Base-by-base conservation (phyloP, 2,113 vertebrate genomes). In the Leucosticte australis region DNA sequence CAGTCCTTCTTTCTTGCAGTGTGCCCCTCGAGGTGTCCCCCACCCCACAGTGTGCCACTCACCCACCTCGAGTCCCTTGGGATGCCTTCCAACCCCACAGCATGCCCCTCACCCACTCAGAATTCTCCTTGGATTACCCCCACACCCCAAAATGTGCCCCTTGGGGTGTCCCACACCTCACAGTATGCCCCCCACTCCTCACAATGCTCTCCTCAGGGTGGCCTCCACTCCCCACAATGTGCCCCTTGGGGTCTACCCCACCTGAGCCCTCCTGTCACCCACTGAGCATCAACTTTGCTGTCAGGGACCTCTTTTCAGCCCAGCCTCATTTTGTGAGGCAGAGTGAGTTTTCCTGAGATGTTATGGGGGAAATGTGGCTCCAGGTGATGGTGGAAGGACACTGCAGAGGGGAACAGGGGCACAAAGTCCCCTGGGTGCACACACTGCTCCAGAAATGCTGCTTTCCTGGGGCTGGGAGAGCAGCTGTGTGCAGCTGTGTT, bases 141-240 rank as follows among this genome's bases (percentile, higher is more conserved):
- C n/a, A 57, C n/a, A 59, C n/a, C 46, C n/a, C 56, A 59, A 16
- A 59, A 16, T 16, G 23, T 59, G n/a, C 56, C n/a, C 57, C 57
- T 59, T 26, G 2, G 23, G 10, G 22, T 59, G n/a, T 24, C 27
- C 4, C 35, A 56, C 41, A 9, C n/a, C 15, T 5, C 30, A 3
- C 21, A 71, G 1, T 28, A 15, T 82, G 35, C 19, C 37, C 37
- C 39, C 19, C n/a, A 41, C 31, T 26, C 19, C 47, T 26, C 42
- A 3, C 15, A 28, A 17, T 1, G 0, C 41, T 5, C 10, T 23
- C 49, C 22, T 56, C 3, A 7, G 19, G 19, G 24, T 50, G 30
- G 11, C 5, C 23, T 28, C 13, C 28, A n/a, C 15, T 30, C 42
- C 16, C 5, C 11, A 2, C 30, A 23, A 18, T 2, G 1, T 64